These are phyloP conservation scores for Habropoda laboriosa DNA, from an alignment of 1,140 invertebrate genomes.

Conservation along the genomic window DNA sequence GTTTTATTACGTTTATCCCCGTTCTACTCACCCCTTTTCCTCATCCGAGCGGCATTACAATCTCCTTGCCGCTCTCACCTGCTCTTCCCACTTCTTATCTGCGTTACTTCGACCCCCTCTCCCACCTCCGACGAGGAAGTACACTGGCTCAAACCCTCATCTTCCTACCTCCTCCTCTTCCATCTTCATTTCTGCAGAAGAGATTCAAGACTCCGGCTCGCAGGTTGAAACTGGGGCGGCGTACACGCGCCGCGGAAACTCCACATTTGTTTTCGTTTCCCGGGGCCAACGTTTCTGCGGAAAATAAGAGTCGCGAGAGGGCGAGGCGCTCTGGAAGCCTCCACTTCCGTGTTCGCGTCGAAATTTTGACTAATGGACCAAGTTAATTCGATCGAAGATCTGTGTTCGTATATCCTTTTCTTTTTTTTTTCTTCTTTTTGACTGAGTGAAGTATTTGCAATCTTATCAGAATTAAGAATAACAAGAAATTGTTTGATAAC, in stretches of 20 bases:
- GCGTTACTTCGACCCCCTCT: background rate
- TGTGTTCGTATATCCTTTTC: no score
- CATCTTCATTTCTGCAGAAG: constrained; percentile 27
- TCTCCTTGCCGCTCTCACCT: background rate
- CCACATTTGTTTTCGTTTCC: constrained; percentile 72
- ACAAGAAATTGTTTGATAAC: no score
- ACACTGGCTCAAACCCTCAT: no score
- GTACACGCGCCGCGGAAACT: constrained; percentile 67
- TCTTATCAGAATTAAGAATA: no score
- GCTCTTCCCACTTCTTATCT: background rate
- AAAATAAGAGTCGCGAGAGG: constrained; percentile 34
- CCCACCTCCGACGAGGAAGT: no score
- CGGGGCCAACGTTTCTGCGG: background rate
- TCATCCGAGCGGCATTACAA: background rate
- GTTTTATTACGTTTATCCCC: background rate
- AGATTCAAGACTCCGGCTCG: background rate
- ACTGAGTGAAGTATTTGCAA: no score
- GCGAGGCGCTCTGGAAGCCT: background rate
- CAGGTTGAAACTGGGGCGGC: background rate
- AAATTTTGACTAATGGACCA: background rate
- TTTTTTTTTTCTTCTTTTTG: no score
- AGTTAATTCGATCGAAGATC: no score
- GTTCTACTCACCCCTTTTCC: background rate
- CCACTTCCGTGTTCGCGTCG: no score
- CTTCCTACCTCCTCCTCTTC: background rate